phyloP scores from a whole-genome alignment of 2,113 vertebrate genomes.

The Zosterops hypoxanthus region DNA sequence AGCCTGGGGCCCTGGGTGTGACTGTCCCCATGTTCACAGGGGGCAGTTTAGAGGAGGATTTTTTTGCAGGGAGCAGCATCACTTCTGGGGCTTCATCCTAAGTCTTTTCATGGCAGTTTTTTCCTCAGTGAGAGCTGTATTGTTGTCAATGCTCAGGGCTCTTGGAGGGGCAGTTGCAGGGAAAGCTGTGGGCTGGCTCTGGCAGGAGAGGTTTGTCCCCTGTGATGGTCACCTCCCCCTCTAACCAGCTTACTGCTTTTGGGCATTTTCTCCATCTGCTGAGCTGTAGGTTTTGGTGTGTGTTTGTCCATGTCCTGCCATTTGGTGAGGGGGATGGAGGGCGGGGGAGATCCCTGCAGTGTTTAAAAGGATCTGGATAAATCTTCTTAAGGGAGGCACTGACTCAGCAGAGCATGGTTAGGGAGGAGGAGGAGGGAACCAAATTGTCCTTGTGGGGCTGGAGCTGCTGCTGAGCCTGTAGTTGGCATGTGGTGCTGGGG shows the following conservation, averaged over 20 bases:
- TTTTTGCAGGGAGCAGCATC: not conserved
- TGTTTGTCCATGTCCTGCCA: not conserved
- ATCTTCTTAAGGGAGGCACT: constrained; percentile 43
- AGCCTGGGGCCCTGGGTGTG: not conserved
- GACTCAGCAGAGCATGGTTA: constrained; percentile 25
- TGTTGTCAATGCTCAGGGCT: fast-evolving
- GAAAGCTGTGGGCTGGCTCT: not conserved
- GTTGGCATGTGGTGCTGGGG: not conserved
- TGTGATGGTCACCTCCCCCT: not conserved
- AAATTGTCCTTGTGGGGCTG: not conserved
- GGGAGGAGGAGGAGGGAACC: not conserved
- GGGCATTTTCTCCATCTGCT: not conserved
- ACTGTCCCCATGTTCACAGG: fast-evolving
- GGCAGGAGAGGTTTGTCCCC: not conserved
- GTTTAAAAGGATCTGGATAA: constrained; percentile 36
- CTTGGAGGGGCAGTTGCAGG: not conserved
- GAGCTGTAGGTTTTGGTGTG: not conserved
- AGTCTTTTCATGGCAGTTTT: not conserved
- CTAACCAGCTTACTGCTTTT: fast-evolving
- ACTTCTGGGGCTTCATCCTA: not conserved
- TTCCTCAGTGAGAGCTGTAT: fast-evolving
- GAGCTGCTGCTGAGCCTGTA: fast-evolving
- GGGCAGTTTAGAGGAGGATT: not conserved
- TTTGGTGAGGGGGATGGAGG: not conserved
- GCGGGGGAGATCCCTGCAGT: not conserved